Base-by-base conservation (phyloP, 2,113 vertebrate species). In the Alethe diademata region DNA sequence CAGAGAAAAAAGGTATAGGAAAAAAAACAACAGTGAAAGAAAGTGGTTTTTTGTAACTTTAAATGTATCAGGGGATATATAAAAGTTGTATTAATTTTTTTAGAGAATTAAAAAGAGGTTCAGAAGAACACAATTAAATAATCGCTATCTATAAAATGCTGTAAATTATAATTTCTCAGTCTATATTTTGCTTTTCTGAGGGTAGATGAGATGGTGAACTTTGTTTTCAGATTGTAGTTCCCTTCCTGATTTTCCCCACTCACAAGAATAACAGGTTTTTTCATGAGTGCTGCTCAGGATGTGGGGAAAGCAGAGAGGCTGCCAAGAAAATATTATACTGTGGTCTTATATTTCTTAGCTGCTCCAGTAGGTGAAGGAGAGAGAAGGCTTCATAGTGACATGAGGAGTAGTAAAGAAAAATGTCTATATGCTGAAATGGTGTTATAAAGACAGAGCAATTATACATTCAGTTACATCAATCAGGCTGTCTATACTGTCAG, bases 41-140 rank as follows among this genome's bases (percentile, higher is more conserved):
- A 69, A 61, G 2, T 4, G 5, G 0, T 0, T 8, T 38, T 56
- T 47, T 56, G 2, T n/a, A 35, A 73, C 26, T 3, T 53, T 76
- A 38, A 50, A 54, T 64, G 4, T 29, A 50, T 51, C 23, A 45
- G 4, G 18, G 6, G 5, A 5, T 45, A 31, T 12, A 17, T 54
- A 48, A 66, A 70, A 62, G 2, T 31, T 67, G 2, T 38, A 31
- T 48, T 81, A n/a, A 61, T 57, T 38, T 10, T 9, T 47, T 47
- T 33, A 35, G 29, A 71, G 14, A 82, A 75, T 23, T 61, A 45
- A 53, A 90, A 85, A 23, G 26, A 31, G 31, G 2, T 45, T 54
- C n/a, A 13, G 10, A 75, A 67, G 48, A 70, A 50, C 23, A 36
- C 0, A 9, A 20, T 28, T 58, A 47, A 50, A 24, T 65, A 51